These are phyloP conservation scores for Synchiropus splendidus DNA, from an alignment of 2,113 vertebrate genomes.

Conservation along the genomic window DNA sequence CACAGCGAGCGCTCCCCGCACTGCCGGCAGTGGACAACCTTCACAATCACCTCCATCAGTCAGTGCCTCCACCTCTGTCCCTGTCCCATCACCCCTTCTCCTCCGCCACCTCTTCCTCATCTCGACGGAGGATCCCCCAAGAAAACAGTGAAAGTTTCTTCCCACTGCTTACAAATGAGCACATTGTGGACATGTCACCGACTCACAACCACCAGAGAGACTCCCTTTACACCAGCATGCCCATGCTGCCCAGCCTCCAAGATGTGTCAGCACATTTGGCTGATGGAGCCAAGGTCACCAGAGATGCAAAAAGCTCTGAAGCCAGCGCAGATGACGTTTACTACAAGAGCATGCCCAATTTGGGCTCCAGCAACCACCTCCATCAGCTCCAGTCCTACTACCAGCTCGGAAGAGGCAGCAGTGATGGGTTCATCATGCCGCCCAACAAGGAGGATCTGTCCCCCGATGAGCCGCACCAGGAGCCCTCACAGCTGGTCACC, in stretches of 20 bases:
- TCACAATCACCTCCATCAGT: constrained; percentile 62
- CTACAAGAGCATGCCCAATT: constrained; percentile 99
- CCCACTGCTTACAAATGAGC: constrained; percentile 87
- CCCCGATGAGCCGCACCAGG: constrained; percentile 73
- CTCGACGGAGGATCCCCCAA: constrained; percentile 80
- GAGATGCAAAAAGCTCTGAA: constrained; percentile 51
- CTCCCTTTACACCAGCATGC: constrained; percentile 95
- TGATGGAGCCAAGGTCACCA: constrained; percentile 38
- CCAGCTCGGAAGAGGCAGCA: constrained; percentile 93
- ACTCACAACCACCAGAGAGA: constrained; percentile 72
- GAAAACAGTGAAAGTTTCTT: constrained; percentile 97
- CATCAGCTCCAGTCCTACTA: constrained; percentile 95
- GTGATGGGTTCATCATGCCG: constrained; percentile 89
- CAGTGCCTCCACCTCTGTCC: constrained; percentile 68
- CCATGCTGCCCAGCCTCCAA: constrained; percentile 75
- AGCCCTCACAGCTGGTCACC: constrained; percentile 90
- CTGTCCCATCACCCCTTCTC: constrained; percentile 69
- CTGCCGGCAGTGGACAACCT: constrained; percentile 64
- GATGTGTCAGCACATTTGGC: constrained; percentile 55
- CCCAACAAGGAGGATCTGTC: constrained; percentile 83
- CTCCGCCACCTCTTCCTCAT: constrained; percentile 53
- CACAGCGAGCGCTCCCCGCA: constrained; percentile 72
- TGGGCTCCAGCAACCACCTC: constrained; percentile 86
- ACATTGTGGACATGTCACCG: constrained; percentile 77
- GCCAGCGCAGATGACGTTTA: constrained; percentile 79